Conservation (phyloP, 2,113 vertebrate species). For the Sarotherodon lohbergeri region DNA sequence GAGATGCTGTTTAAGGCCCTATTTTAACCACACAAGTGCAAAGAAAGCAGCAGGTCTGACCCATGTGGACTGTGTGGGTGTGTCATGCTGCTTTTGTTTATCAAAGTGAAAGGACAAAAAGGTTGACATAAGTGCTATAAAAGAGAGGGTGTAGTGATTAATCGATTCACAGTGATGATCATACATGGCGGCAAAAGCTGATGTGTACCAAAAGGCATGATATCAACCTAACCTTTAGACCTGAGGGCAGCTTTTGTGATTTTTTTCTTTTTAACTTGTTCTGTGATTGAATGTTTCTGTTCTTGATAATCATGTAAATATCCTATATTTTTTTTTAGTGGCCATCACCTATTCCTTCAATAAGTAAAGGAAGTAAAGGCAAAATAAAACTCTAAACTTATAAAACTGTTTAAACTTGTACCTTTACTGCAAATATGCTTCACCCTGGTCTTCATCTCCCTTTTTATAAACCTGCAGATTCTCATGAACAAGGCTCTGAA, state of each 20-base stretch:
- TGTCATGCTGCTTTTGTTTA: neutral
- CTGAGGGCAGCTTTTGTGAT: neutral
- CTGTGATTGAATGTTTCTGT: neutral
- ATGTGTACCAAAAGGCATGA: neutral
- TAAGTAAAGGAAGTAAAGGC: neutral
- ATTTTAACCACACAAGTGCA: neutral
- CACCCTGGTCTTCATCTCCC: neutral
- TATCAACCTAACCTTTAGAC: neutral
- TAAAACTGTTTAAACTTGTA: neutral
- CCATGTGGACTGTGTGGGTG: neutral
- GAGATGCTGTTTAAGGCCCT: neutral
- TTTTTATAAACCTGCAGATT: conserved; percentile 57
- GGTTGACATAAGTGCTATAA: neutral
- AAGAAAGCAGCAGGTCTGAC: neutral
- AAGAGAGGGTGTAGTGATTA: neutral
- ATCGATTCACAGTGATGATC: neutral
- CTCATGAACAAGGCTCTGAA: conserved; percentile 77
- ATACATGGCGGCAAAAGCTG: neutral
- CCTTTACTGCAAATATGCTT: neutral
- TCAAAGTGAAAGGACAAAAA: neutral
- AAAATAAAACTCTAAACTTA: neutral
- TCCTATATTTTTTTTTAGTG: neutral
- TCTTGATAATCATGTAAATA: neutral
- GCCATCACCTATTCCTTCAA: neutral
- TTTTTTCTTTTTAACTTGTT: neutral